Evolutionary conservation across 2,888 invertebrate genomes (phyloP).

Genomic region (Unio delphinus): DNA sequence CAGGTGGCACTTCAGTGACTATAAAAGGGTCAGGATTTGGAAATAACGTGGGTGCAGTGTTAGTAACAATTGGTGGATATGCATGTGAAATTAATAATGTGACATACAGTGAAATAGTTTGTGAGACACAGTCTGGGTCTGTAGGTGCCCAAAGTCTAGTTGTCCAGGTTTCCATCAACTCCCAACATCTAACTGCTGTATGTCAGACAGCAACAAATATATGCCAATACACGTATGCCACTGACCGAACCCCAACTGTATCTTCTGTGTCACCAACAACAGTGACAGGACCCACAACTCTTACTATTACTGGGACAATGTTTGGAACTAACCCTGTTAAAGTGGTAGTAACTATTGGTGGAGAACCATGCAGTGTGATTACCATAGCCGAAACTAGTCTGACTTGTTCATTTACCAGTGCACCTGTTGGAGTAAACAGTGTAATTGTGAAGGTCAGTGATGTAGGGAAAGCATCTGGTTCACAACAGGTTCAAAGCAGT

Average conservation of each 20-base stretch:
- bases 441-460: constrained; percentile 34
- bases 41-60: constrained; percentile 9
- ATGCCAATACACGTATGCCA: constrained; percentile 34
- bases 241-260: constrained; percentile 34
- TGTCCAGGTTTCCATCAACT: constrained; percentile 6
- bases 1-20: constrained; percentile 34
- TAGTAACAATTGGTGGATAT: constrained; percentile 35
- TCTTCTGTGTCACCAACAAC: constrained; percentile 27
- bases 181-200: constrained; percentile 19
- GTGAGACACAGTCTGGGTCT: constrained; percentile 19
- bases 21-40: constrained; percentile 49
- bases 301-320: constrained; percentile 41
- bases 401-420: constrained; percentile 39
- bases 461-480: constrained; percentile 36
- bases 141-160: constrained; percentile 5
- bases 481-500: constrained; percentile 21
- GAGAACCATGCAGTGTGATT: constrained; percentile 39
- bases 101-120: constrained; percentile 40
- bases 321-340: constrained; percentile 27
- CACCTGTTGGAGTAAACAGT: constrained; percentile 41
- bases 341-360: constrained; percentile 48
- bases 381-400: constrained; percentile 34
- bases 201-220: constrained; percentile 22
- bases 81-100: constrained; percentile 34
- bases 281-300: constrained; percentile 29